Evolutionary conservation across 2,888 invertebrate genomes (phyloP).

Genomic region (Clistopyga incitator): DNA sequence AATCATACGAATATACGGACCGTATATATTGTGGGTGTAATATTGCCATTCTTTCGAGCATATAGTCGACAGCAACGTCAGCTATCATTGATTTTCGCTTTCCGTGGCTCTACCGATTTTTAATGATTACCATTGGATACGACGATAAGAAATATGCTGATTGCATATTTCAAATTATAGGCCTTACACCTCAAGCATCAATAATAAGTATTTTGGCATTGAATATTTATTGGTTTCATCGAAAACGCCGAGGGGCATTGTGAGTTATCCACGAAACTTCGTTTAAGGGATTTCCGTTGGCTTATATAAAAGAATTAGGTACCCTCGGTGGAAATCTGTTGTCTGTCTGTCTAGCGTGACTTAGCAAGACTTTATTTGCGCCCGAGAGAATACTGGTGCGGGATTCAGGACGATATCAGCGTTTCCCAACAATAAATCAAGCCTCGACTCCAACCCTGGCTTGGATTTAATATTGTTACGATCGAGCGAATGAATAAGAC

Average conservation of each 20-base stretch:
- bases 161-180: background rate
- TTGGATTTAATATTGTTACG: no score
- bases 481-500: no score
- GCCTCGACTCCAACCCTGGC: no score
- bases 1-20: background rate
- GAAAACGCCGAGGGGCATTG: background rate
- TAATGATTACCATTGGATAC: background rate
- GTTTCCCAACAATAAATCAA: no score
- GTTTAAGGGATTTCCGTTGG: slow-evolving; percentile 22
- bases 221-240: slow-evolving; percentile 47
- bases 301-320: slow-evolving; percentile 8
- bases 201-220: slow-evolving; percentile 16
- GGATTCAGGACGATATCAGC: no score
- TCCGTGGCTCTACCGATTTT: background rate
- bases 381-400: no score
- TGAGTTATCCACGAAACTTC: background rate
- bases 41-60: background rate
- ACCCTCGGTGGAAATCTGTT: no score
- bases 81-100: background rate
- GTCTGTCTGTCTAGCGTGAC: no score
- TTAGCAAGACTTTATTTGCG: no score
- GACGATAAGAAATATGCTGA: background rate
- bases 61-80: background rate
- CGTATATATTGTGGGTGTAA: background rate
- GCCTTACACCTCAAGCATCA: background rate